A percentile compares a stretch with the other conserved stretches of the same genome.
Evolutionary conservation across 2,113 vertebrate genomes (phyloP).

Genomic region (Phalacrocorax brasilianus): DNA sequence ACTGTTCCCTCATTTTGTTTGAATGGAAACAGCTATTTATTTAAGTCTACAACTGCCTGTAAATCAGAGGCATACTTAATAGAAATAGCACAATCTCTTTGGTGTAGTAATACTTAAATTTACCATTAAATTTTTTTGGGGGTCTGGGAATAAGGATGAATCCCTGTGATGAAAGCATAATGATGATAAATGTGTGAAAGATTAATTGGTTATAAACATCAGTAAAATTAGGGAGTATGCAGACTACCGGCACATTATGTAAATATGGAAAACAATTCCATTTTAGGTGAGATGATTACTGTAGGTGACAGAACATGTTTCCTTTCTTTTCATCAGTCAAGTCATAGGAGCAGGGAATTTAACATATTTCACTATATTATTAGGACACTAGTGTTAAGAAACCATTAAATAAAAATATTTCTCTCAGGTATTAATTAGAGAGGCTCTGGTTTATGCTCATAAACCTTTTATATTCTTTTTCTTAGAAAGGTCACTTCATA

Average conservation of each 20-base stretch:
- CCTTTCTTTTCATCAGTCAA: conserved; percentile 34
- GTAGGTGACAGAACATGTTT: conserved; percentile 13
- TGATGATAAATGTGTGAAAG: background rate
- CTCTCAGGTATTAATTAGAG: conserved; percentile 68
- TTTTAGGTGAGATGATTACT: conserved; percentile 20
- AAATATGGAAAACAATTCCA: conserved; percentile 47
- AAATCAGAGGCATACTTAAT: background rate
- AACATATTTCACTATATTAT: conserved; percentile 58
- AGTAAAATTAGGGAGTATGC: conserved; percentile 4
- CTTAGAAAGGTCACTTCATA: conserved; percentile 46
- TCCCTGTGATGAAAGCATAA: background rate
- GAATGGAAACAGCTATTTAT: background rate
- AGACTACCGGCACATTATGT: conserved; percentile 40
- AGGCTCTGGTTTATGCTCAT: conserved; percentile 43
- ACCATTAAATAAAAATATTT: conserved; percentile 47
- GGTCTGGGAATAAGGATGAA: background rate
- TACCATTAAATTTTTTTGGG: background rate
- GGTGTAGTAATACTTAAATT: background rate
- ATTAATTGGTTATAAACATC: conserved; percentile 30
- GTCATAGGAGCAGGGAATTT: conserved; percentile 31
- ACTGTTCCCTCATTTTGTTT: background rate
- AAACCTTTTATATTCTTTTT: conserved; percentile 24
- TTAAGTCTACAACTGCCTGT: background rate
- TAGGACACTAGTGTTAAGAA: conserved; percentile 46
- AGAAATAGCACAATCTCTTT: background rate